Evolutionary conservation across 2,888 invertebrate species (phyloP), one percentile per base, ranked within the genome.

Genomic region (Diadegma fenestrale): DNA sequence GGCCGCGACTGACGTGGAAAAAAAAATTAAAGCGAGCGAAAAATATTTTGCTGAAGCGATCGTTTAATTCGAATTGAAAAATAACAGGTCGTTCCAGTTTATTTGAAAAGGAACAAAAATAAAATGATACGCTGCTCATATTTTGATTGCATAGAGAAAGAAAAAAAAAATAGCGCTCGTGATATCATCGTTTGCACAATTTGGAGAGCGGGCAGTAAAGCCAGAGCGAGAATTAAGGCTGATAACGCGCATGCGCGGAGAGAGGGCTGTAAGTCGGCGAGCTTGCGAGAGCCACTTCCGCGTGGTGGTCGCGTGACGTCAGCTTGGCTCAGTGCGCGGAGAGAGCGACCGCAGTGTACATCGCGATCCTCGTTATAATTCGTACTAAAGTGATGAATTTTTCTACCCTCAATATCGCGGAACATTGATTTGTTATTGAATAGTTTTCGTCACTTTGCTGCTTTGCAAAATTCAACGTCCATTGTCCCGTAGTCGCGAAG

Each of bases 301-400:
- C 93, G 93, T 93, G 93, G 93, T 92, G 92, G 92, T 90, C 90
- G 92, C 91, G 90, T 93, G 93, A 93, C 93, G 93, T 93, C 92
- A 93, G 91, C 89, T 90, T 14, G 17, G 54, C 91, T 93, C 93
- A 93, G 93, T 93, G 93, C 90, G 93, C 93, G 93, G 93, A 93
- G 93, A 93, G 93, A 93, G 92, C 93, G 92, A 93, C 92, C 93
- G 93, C 92, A 92, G 93, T 91, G 92, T 91, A 88, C 91, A 92
- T 90, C 91, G 90, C 91, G 90, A 78, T 91, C 92, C 90, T 91
- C 90, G 89, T 90, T 91, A 37, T 37, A 89, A 89, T 78, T 68
- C 84, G 68, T 77, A 83, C 72, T 51, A 71, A 48, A 71, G 54
- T 81, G 68, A 43, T 43, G 30, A 22, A 14, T 58, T 77, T 77